Evolutionary conservation across 2,797 vertebrate genomes (phyloP).

Genomic region (Propithecus perrieri): DNA sequence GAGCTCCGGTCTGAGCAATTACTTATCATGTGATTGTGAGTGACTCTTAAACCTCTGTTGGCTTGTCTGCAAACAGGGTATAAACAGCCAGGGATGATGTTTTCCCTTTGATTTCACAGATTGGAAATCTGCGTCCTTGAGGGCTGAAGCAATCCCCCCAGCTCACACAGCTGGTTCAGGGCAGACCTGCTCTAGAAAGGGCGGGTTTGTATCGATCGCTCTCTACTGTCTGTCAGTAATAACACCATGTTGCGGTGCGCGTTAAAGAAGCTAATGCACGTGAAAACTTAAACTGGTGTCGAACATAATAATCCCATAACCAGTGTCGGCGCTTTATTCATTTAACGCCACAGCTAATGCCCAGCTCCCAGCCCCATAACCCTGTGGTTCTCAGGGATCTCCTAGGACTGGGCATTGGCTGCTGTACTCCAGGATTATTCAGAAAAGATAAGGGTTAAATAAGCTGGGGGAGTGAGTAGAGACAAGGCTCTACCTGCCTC

Average conservation of each 20-base stretch:
- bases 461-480: background rate
- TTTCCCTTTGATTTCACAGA: background rate
- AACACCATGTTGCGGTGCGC: background rate
- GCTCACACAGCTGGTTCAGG: background rate
- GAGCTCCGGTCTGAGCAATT: background rate
- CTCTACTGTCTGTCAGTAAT: background rate
- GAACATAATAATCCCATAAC: background rate
- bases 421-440: background rate
- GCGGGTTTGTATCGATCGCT: background rate
- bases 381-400: background rate
- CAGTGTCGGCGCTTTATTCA: background rate
- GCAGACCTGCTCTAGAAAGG: background rate
- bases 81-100: background rate
- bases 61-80: background rate
- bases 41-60: background rate
- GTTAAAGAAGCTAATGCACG: background rate
- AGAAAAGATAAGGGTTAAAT: background rate
- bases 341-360: background rate
- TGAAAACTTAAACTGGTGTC: background rate
- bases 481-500: background rate
- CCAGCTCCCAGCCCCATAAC: background rate
- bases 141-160: accelerated
- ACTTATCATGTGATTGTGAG: background rate
- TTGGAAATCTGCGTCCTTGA: background rate
- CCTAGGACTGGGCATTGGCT: background rate